Percentiles rank a stretch among this genome's conserved stretches.
phyloP scores from a whole-genome alignment of 2,113 vertebrate genomes.

The Mastomys coucha region DNA sequence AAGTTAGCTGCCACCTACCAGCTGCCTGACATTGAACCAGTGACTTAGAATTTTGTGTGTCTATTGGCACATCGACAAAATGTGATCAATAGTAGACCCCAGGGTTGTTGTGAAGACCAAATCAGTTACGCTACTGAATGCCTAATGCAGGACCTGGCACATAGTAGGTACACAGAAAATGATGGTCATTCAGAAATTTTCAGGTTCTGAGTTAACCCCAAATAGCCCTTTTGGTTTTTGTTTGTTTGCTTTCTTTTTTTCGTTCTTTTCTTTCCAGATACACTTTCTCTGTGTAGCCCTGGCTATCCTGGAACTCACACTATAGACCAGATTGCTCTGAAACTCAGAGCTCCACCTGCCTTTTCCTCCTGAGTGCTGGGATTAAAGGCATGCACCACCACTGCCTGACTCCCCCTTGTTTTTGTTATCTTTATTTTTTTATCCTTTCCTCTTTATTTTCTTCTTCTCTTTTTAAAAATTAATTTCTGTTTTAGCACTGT shows the following conservation, averaged over 20 bases:
- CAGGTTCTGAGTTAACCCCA: not conserved
- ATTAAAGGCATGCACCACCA: too few species aligned
- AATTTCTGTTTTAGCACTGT: too few species aligned
- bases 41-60: not conserved
- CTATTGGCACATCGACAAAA: not conserved
- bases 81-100: not conserved
- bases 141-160: not conserved
- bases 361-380: too few species aligned
- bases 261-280: not conserved
- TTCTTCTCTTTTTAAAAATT: not conserved
- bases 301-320: too few species aligned
- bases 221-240: not conserved
- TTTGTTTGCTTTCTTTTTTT: not conserved
- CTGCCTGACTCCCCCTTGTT: too few species aligned
- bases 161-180: not conserved
- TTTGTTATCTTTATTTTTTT: not conserved
- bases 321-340: too few species aligned
- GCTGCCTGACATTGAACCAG: not conserved
- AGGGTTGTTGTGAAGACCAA: not conserved
- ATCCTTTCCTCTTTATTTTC: not conserved
- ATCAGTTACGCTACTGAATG: not conserved
- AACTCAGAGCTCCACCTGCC: too few species aligned
- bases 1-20: not conserved
- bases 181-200: not conserved
- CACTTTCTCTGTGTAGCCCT: too few species aligned